Evolutionary conservation across 2,888 invertebrate species (phyloP), one percentile per base, ranked within the genome.

Genomic region (Dynastes hyllus): DNA sequence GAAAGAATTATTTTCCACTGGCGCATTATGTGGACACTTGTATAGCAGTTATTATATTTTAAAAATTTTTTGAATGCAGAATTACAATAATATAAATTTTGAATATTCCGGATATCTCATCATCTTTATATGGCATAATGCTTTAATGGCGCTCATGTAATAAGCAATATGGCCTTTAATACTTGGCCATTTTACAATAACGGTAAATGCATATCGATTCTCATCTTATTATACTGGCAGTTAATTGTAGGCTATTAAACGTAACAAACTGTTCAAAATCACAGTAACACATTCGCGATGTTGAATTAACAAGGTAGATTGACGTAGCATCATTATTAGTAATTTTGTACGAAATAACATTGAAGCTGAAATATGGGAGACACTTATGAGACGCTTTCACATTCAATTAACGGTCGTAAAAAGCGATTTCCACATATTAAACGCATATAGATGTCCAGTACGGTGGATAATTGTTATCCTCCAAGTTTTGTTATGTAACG

Each of bases 331-430:
- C 32, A 63, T 63, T 63, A 63, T 63, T 32, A 32, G 32, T 32
- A 50, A 67, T 67, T 67, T 67, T 45, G 40, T 45, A 22, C n/a
- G n/a, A 67, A 40, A 13, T 37, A 40, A 67, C 61, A 2, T 5
- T 16, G 66, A 37, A 45, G 2, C 40, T 45, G 67, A 67, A 67
- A 67, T 67, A 67, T 67, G 67, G 22, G 67, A 67, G 67, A 67
- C 45, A 50, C 6, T 22, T 67, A 16, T 6, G 8, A n/a, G 67
- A 67, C 22, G 50, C 45, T 67, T 67, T 45, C 67, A 67, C 67
- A 45, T 67, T 67, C 67, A 67, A 67, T 67, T 67, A 67, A 50
- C 50, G 16, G 45, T 45, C 5, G 13, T 6, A 37, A 50, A 67
- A 67, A 67, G 40, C 37, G 13, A 67, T 67, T 32, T 67, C 40